phyloP scores from a whole-genome alignment of 92 coral and sea anemone species.

The Nematostella vectensis region DNA sequence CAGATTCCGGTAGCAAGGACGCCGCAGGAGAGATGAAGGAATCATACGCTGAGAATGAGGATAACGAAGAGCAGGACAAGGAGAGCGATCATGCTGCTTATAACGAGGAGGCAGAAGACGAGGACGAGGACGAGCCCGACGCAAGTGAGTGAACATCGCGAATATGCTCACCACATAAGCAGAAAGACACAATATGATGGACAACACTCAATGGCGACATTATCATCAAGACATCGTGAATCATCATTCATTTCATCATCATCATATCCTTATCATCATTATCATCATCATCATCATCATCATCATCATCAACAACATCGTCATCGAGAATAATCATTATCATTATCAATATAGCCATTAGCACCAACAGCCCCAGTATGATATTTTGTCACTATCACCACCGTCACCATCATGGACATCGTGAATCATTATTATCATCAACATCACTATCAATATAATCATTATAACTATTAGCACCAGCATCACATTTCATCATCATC shows the following conservation, averaged over 20 bases:
- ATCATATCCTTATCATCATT: constrained; percentile 1
- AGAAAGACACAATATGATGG: too few relatives aligned
- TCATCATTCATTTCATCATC: background rate
- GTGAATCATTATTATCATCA: background rate
- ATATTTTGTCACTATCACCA: too few relatives aligned
- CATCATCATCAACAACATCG: too few relatives aligned
- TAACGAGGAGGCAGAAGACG: background rate
- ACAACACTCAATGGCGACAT: too few relatives aligned
- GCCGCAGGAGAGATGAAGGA: background rate
- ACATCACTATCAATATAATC: background rate
- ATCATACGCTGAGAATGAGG: background rate
- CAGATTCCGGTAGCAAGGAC: too few relatives aligned
- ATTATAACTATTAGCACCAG: too few relatives aligned
- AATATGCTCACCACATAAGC: too few relatives aligned
- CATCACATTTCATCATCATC: too few relatives aligned
- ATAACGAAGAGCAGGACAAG: background rate
- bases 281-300: constrained; percentile 2
- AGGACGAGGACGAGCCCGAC: background rate
- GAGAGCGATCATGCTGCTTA: too few relatives aligned
- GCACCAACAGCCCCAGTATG: constrained; percentile 2
- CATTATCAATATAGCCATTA: too few relatives aligned
- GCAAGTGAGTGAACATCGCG: too few relatives aligned
- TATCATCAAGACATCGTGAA: background rate
- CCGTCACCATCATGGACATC: background rate
- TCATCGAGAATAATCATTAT: too few relatives aligned